Evolutionary conservation across 1,140 invertebrate genomes (phyloP).

Genomic region (Pogonognathellus flavescens): DNA sequence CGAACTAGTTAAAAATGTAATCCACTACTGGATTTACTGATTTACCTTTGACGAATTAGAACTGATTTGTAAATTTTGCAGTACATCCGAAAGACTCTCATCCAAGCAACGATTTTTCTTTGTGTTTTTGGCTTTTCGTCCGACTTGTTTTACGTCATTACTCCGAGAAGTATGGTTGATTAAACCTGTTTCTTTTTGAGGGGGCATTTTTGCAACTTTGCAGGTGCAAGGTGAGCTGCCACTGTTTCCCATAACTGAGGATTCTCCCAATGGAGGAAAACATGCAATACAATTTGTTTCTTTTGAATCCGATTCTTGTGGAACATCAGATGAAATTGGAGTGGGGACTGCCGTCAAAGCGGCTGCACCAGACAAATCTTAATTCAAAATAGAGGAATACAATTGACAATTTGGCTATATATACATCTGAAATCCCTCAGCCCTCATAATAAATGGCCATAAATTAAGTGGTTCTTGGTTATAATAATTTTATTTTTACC

Average conservation of each 20-base stretch:
- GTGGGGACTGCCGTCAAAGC: no score
- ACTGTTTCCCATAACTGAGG: not conserved
- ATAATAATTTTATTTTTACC: no score
- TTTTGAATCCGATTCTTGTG: not conserved
- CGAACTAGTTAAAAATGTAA: no score
- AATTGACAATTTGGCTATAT: no score
- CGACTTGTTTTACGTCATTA: not conserved
- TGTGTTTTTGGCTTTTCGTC: not conserved
- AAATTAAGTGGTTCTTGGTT: no score
- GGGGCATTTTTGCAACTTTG: not conserved
- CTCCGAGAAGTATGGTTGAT: no score
- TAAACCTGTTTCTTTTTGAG: not conserved
- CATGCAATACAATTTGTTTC: not conserved
- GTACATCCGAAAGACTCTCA: slow-evolving; percentile 28
- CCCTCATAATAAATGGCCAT: no score
- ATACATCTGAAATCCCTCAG: no score
- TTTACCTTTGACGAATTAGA: not conserved
- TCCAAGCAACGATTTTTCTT: not conserved
- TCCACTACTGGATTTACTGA: no score
- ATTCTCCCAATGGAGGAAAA: not conserved
- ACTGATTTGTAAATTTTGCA: not conserved
- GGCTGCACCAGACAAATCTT: no score
- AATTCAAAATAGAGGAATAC: no score
- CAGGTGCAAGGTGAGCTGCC: not conserved
- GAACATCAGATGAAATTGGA: no score